Evolutionary conservation across 2,113 vertebrate species (phyloP).

Genomic region (Lates calcarifer): DNA sequence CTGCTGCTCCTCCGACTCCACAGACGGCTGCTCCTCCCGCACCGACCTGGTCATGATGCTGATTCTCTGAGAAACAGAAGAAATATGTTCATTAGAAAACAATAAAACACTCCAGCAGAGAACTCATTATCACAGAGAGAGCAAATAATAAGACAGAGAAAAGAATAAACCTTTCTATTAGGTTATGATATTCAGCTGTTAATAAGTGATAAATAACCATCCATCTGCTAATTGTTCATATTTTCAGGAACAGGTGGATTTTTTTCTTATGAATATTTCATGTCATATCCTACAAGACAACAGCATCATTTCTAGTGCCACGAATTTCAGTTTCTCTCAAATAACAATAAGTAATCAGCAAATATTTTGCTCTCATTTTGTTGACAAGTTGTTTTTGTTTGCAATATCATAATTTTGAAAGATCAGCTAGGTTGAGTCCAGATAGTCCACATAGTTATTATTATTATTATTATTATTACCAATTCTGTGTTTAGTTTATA

Average conservation of each 20-base stretch:
- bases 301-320: not conserved
- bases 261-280: not conserved
- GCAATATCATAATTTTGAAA: too few relatives aligned
- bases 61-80: constrained; percentile 72
- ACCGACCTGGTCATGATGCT: constrained; percentile 94
- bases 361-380: not conserved
- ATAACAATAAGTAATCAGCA: not conserved
- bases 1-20: constrained; percentile 65
- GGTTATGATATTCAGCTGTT: not conserved
- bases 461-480: too few relatives aligned
- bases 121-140: not conserved
- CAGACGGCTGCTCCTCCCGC: constrained; percentile 85
- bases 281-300: not conserved
- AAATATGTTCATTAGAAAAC: not conserved
- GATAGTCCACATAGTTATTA: too few relatives aligned
- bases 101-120: not conserved
- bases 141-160: too few relatives aligned
- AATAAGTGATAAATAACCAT: not conserved
- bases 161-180: not conserved
- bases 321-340: not conserved
- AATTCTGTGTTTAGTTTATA: not conserved
- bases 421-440: not conserved
- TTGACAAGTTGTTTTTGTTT: not conserved
- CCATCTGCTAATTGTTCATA: not conserved
- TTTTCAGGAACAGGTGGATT: not conserved